These are phyloP conservation scores for Corynorhinus townsendii DNA, from an alignment of 2,113 vertebrate species.

Conservation along the genomic window DNA sequence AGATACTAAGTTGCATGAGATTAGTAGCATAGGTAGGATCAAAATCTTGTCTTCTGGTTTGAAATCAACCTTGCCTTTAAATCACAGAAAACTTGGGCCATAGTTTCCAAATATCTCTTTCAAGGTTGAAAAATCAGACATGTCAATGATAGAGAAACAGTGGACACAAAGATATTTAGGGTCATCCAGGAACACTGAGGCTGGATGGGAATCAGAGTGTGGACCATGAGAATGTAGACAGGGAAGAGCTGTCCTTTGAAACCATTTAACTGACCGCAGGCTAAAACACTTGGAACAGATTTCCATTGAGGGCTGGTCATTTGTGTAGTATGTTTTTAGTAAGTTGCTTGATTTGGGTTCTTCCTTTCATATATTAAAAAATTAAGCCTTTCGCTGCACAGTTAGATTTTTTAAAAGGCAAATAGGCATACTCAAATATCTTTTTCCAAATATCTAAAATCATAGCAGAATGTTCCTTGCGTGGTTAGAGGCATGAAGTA, in stretches of 20 bases:
- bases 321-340: background rate
- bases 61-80: background rate
- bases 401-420: background rate
- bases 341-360: background rate
- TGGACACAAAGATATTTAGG: background rate
- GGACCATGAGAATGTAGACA: background rate
- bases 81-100: background rate
- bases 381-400: background rate
- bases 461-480: background rate
- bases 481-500: background rate
- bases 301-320: background rate
- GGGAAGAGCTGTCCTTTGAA: background rate
- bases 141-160: background rate
- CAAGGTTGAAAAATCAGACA: background rate
- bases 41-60: background rate
- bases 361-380: background rate
- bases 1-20: background rate
- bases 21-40: background rate
- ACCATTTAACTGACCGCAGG: background rate
- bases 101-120: background rate
- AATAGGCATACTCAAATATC: background rate
- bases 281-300: background rate
- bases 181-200: background rate
- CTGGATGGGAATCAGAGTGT: background rate
- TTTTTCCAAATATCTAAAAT: background rate